Conservation (phyloP, 2,888 invertebrate species). For the Gisinianus flammeolus region DNA sequence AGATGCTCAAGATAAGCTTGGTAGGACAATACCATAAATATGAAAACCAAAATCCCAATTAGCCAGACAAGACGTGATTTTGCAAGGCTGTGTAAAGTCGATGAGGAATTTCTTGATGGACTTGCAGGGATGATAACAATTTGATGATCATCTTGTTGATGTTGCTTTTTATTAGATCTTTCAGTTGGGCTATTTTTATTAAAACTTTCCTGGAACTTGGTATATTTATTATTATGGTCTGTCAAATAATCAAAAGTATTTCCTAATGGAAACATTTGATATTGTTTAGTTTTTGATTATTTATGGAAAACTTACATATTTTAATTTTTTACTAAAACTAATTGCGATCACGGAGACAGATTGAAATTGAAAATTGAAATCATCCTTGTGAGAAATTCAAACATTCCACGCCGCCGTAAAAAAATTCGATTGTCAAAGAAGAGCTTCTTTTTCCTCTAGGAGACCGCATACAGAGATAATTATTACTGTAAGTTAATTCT, state of each 20-base stretch:
- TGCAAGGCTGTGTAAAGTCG: background rate
- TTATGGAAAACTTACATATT: no score
- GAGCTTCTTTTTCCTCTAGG: no score
- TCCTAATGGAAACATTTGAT: slow-evolving; percentile 25
- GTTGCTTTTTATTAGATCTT: no score
- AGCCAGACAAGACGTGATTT: slow-evolving; percentile 20
- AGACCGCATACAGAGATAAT: no score
- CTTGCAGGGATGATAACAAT: slow-evolving; percentile 25
- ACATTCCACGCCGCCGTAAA: background rate
- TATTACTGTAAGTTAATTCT: no score
- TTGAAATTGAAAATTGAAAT: background rate
- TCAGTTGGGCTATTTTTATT: background rate
- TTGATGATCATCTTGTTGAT: slow-evolving; percentile 19
- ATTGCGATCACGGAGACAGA: background rate
- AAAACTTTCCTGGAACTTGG: background rate
- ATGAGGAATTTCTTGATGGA: slow-evolving; percentile 8
- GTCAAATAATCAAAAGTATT: slow-evolving; percentile 2
- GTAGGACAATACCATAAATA: slow-evolving; percentile 8
- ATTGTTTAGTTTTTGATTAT: no score
- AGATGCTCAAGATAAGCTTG: slow-evolving; percentile 14
- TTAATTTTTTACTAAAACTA: background rate
- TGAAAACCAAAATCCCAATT: slow-evolving; percentile 1
- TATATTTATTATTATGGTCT: slow-evolving; percentile 1
- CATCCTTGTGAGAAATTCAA: slow-evolving; percentile 1
- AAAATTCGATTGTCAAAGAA: no score